A percentile compares a stretch with the other conserved stretches of the same genome.
Conservation (phyloP, 2,888 invertebrate genomes). For the Pediacus dermestoides region DNA sequence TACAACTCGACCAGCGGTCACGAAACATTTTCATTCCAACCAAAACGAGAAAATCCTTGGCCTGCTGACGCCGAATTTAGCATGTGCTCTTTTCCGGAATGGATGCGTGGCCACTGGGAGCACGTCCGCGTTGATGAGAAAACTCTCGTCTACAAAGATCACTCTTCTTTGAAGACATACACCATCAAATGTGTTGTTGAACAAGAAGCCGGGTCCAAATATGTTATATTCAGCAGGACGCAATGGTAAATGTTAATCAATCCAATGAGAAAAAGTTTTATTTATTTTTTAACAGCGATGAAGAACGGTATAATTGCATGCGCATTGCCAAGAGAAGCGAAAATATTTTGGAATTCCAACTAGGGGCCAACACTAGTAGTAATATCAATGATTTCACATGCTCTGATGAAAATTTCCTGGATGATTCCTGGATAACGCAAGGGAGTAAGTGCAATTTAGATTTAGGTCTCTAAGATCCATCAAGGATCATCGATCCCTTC, state of each 20-base stretch:
- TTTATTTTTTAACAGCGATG: conserved; percentile 53
- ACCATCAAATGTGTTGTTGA: conserved; percentile 51
- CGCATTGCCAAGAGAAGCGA: conserved; percentile 57
- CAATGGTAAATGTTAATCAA: conserved; percentile 50
- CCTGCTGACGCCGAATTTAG: conserved; percentile 42
- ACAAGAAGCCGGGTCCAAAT: conserved; percentile 48
- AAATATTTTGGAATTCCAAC: conserved; percentile 60
- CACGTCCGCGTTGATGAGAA: conserved; percentile 52
- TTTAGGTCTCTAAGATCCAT: conserved; percentile 6
- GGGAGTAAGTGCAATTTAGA: conserved; percentile 52
- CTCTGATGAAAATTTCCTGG: conserved; percentile 50
- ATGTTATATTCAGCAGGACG: conserved; percentile 53
- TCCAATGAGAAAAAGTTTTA: conserved; percentile 6
- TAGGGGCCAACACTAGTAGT: conserved; percentile 46
- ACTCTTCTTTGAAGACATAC: conserved; percentile 53
- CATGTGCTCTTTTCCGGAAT: conserved; percentile 56
- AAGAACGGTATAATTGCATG: conserved; percentile 57
- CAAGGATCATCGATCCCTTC: too few relatives aligned
- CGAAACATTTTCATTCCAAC: conserved; percentile 55
- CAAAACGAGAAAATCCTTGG: conserved; percentile 43
- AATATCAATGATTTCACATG: conserved; percentile 36
- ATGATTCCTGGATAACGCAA: conserved; percentile 60
- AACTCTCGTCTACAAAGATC: conserved; percentile 53
- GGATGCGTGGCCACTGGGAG: conserved; percentile 63
- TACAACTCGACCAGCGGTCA: conserved; percentile 56